Evolutionary conservation across 1,140 invertebrate genomes (phyloP), one percentile per base, ranked within the genome.

Genomic region (Sarcophaga bullata): DNA sequence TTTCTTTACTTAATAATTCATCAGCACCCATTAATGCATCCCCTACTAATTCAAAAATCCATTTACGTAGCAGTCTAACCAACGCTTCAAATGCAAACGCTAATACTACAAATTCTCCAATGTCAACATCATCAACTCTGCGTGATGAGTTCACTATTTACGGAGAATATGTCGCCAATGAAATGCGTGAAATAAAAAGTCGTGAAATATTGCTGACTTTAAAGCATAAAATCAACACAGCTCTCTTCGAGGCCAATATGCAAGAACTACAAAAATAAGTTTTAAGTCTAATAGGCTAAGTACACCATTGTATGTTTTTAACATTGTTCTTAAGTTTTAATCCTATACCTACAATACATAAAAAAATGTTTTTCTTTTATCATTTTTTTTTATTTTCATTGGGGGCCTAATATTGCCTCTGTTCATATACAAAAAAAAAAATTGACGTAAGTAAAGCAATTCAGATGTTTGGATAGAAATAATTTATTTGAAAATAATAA

Each of bases 201-300:
- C 72, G 87, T 17, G 87, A 90, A 84, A 84, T 87, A 50, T 83
- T 90, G n/a, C 84, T 89, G n/a, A 84, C 86, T 7, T 83, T 90
- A 1, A 90, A 90, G 81, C 88, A 90, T 83, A 89, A 89, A 81
- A 90, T 90, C n/a, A 90, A 90, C 73, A 90, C 87, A 11, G 88
- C 87, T n/a, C 88, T 90, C 6, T 90, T 89, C 62, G 88, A 90
- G 80, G 88, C 88, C 19, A 90, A 86, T 84, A 90, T 90, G 88
- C 85, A 87, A 15, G 87, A 90, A 58, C 50, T 90, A 50, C 88
- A 88, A 47, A 90, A 90, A 84, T 89, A 84, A 86, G 84, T 81
- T 50, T 19, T 82, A 58, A n/a, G n/a, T 58, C 15, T 58, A 58
- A n/a, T 15, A n/a, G 19, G 46, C 37, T 50, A 25, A n/a, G 46